Percentiles rank a stretch among this genome's conserved stretches.
Evolutionary conservation across 2,888 invertebrate species (phyloP).

Genomic region (Plagiodera versicolora): DNA sequence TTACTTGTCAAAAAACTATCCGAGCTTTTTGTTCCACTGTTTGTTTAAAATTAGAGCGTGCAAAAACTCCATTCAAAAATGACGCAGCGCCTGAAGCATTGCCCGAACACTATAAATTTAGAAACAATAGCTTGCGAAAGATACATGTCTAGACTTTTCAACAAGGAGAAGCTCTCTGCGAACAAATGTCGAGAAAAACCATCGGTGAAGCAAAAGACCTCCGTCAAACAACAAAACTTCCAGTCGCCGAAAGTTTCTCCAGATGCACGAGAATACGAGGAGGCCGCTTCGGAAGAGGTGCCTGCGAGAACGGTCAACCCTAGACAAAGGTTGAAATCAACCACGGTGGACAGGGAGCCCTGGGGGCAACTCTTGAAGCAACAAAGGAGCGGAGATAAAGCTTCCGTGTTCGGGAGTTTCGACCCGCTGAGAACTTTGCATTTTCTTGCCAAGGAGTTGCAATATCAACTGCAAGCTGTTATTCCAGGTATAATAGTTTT

Average conservation of each 20-base stretch:
- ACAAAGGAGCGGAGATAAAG: slow-evolving; percentile 39
- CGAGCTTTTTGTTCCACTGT: slow-evolving; percentile 18
- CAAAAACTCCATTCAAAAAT: slow-evolving; percentile 19
- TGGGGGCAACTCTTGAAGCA: slow-evolving; percentile 46
- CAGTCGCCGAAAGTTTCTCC: slow-evolving; percentile 20
- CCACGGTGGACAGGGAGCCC: slow-evolving; percentile 36
- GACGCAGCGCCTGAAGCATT: slow-evolving; percentile 27
- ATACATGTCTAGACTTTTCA: slow-evolving; percentile 32
- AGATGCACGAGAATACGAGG: slow-evolving; percentile 22
- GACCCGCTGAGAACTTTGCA: slow-evolving; percentile 53
- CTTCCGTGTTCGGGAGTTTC: slow-evolving; percentile 48
- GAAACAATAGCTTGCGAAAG: slow-evolving; percentile 33
- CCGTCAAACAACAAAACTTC: slow-evolving; percentile 32
- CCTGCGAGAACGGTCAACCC: slow-evolving; percentile 39
- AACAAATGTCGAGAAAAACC: slow-evolving; percentile 25
- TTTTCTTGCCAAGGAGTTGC: slow-evolving; percentile 51
- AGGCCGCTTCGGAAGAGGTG: slow-evolving; percentile 40
- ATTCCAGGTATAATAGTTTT: slow-evolving; percentile 42
- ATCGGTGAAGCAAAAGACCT: slow-evolving; percentile 23
- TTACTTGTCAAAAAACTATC: slow-evolving; percentile 26
- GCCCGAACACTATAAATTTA: slow-evolving; percentile 22
- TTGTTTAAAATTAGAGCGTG: slow-evolving; percentile 29
- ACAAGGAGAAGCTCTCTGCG: slow-evolving; percentile 25
- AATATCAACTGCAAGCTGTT: slow-evolving; percentile 43
- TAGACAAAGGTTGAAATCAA: slow-evolving; percentile 37